Conservation (phyloP, 2,888 invertebrate genomes). For the Himalopsyche kuldschensis region DNA sequence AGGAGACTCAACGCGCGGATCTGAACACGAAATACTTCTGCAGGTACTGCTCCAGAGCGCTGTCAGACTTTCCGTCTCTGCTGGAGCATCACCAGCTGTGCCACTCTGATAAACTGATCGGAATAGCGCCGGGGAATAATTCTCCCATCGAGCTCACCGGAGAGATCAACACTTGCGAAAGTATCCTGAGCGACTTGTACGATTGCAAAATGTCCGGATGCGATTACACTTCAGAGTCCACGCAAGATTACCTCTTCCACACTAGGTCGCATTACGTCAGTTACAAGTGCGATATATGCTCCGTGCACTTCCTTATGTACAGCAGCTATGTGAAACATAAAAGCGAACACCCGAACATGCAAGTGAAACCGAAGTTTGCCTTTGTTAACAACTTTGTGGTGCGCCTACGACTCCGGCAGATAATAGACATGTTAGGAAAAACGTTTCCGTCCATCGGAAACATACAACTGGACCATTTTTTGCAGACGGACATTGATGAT, state of each 20-base stretch:
- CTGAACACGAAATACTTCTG: constrained; percentile 36
- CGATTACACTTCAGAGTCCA: not conserved
- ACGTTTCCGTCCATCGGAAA: not conserved
- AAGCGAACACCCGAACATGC: not conserved
- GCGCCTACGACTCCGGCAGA: constrained; percentile 10
- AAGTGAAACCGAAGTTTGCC: not conserved
- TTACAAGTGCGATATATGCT: constrained; percentile 17
- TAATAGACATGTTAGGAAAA: not conserved
- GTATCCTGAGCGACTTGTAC: not conserved
- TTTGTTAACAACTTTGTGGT: not conserved
- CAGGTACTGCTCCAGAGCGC: constrained; percentile 6
- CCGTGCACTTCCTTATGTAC: not conserved
- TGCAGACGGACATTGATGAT: not conserved
- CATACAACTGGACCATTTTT: not conserved
- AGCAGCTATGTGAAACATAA: not conserved
- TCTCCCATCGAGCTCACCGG: constrained; percentile 11
- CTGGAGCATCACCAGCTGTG: constrained; percentile 13
- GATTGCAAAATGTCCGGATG: constrained; percentile 30
- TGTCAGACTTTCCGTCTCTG: not conserved
- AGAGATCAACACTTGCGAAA: constrained; percentile 7
- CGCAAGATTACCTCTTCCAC: not conserved
- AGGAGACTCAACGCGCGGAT: constrained; percentile 34
- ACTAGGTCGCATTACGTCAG: constrained; percentile 21
- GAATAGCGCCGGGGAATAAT: constrained; percentile 11
- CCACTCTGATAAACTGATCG: constrained; percentile 8